A percentile compares a stretch with the other conserved stretches of the same genome.
phyloP scores from a whole-genome alignment of 2,113 vertebrate species.

The Dasyornis broadbenti region DNA sequence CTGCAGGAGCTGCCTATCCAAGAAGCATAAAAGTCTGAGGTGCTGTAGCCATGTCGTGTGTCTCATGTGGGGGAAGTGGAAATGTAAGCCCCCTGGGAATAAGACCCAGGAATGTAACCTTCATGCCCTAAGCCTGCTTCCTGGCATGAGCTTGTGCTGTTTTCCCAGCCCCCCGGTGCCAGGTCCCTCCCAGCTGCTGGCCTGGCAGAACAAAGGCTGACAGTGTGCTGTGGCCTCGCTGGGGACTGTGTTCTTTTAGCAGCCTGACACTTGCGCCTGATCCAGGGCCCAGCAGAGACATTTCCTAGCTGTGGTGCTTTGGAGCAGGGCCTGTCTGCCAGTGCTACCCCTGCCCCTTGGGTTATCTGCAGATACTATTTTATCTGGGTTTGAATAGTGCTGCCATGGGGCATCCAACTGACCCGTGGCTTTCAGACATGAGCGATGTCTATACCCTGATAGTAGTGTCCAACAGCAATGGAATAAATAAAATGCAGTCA shows the following conservation, averaged over 20 bases:
- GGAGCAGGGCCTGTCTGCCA: background rate
- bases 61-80: background rate
- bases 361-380: background rate
- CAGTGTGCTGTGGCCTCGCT: background rate
- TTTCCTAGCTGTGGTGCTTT: background rate
- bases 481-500: background rate
- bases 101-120: background rate
- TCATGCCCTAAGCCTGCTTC: background rate
- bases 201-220: constrained; percentile 3
- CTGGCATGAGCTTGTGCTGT: background rate
- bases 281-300: background rate
- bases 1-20: background rate
- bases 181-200: background rate
- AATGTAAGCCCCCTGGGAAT: background rate
- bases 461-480: background rate
- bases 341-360: accelerated
- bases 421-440: background rate
- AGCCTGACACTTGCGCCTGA: background rate
- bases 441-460: background rate
- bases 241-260: background rate
- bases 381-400: background rate
- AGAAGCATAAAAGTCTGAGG: background rate
- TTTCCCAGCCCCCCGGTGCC: accelerated
- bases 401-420: background rate
- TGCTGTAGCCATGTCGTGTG: accelerated